Percentiles rank a stretch among this genome's conserved stretches.
phyloP scores from a whole-genome alignment of 2,888 invertebrate species.

The Eupsilia transversa region DNA sequence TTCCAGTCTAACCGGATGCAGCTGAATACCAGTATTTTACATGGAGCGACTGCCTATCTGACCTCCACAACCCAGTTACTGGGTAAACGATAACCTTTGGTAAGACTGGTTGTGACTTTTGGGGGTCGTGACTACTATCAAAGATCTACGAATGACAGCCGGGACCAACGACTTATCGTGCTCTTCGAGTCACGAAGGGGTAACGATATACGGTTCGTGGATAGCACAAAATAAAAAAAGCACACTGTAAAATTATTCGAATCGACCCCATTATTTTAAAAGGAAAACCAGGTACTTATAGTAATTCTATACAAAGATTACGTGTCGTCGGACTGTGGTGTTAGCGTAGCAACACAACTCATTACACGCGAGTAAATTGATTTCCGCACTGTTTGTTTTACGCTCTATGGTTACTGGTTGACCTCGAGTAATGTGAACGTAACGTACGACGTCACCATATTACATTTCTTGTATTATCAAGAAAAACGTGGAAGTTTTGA shows the following conservation, averaged over 20 bases:
- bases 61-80: no score
- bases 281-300: constrained; percentile 14
- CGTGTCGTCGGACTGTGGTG: not conserved
- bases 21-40: no score
- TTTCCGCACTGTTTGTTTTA: constrained; percentile 18
- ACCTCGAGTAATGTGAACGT: constrained; percentile 21
- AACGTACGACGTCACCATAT: constrained; percentile 9
- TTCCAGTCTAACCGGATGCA: no score
- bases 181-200: no score
- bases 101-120: no score
- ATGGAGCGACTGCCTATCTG: no score
- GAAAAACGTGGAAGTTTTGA: not conserved
- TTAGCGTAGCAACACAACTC: not conserved
- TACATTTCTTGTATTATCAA: not conserved
- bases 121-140: no score
- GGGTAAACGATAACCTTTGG: no score
- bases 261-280: not conserved
- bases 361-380: constrained; percentile 40
- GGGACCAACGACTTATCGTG: no score
- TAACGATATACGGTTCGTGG: no score
- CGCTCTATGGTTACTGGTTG: constrained; percentile 10
- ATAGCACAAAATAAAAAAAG: no score
- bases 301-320: constrained; percentile 14
- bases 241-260: not conserved
- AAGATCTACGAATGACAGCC: no score